Evolutionary conservation across 2,113 vertebrate genomes (phyloP).

Genomic region (Lophotis ruficrista): DNA sequence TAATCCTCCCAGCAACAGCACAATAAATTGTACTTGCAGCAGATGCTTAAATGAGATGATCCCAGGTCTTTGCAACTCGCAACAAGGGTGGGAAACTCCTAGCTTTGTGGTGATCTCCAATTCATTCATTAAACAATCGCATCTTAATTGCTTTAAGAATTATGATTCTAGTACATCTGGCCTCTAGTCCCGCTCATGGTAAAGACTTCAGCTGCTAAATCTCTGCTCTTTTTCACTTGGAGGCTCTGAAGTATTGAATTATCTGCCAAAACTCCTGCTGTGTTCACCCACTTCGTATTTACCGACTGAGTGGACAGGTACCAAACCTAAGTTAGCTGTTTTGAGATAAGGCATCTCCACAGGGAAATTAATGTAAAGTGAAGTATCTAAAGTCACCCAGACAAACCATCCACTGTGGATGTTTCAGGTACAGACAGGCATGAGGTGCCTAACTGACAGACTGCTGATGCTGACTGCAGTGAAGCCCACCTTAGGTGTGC

Average conservation of each 20-base stretch:
- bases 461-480: background rate
- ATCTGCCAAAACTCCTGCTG: background rate
- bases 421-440: background rate
- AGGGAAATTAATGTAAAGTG: background rate
- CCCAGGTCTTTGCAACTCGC: slow-evolving; percentile 18
- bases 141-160: slow-evolving; percentile 61
- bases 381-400: background rate
- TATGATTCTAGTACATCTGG: background rate
- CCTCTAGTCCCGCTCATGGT: background rate
- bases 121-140: slow-evolving; percentile 50
- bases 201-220: background rate
- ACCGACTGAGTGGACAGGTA: background rate
- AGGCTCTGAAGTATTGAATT: background rate
- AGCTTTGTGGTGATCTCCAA: slow-evolving; percentile 43
- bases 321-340: background rate
- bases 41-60: slow-evolving; percentile 27
- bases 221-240: background rate
- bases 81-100: slow-evolving; percentile 42
- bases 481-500: background rate
- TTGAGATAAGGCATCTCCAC: background rate
- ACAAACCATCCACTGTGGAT: background rate
- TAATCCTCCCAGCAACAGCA: slow-evolving; percentile 39
- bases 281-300: background rate
- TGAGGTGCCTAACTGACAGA: background rate
- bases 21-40: slow-evolving; percentile 17